Conservation (phyloP, 2,113 vertebrate genomes). For the Galeopterus variegatus region DNA sequence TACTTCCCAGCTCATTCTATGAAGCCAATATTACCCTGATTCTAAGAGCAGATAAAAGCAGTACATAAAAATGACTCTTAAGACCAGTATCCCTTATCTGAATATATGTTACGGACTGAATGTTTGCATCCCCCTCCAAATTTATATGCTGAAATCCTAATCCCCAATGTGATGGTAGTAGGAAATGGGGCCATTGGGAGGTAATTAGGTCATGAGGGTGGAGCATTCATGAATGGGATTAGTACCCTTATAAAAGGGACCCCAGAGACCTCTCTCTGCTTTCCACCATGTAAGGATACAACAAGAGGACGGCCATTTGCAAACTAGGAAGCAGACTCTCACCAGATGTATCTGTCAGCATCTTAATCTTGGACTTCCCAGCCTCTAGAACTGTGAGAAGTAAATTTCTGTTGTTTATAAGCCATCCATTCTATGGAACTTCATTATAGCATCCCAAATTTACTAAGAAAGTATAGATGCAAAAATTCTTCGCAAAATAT, state of each 20-base stretch:
- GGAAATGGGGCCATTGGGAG: not conserved
- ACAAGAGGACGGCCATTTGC: not conserved
- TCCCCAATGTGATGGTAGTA: not conserved
- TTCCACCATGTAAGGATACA: not conserved
- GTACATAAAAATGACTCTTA: not conserved
- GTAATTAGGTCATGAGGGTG: not conserved
- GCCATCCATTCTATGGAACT: not conserved
- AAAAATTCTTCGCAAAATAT: constrained; percentile 17
- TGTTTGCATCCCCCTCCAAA: not conserved
- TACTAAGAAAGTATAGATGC: not conserved
- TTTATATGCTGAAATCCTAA: not conserved
- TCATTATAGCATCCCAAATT: not conserved
- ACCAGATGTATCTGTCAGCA: not conserved
- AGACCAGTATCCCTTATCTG: not conserved
- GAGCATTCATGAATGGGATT: not conserved
- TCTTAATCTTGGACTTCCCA: not conserved
- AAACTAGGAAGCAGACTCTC: not conserved
- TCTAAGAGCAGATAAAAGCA: not conserved
- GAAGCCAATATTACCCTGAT: not conserved
- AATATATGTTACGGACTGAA: not conserved
- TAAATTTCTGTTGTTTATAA: not conserved
- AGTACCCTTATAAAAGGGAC: not conserved
- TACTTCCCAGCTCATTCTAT: not conserved
- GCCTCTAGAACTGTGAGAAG: not conserved
- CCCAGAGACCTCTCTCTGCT: not conserved